Conservation (phyloP, 92 coral and sea anemone genomes). For the Phenganax marumi region DNA sequence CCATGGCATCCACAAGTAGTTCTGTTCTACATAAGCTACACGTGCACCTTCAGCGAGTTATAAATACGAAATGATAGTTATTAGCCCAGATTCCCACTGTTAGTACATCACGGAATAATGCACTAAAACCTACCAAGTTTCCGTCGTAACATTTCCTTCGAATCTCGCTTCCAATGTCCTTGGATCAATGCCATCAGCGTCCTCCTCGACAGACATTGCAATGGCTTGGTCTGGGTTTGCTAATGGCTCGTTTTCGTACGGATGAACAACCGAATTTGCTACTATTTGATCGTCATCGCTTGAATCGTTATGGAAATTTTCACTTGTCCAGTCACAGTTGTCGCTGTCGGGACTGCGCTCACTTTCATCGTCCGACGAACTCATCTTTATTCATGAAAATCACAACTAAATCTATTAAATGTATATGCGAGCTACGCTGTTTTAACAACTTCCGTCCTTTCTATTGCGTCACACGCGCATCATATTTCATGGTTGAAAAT, state of each 20-base stretch:
- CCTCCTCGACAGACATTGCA: background rate
- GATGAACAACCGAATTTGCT: slow-evolving; percentile 1
- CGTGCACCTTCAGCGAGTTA: background rate
- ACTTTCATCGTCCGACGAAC: slow-evolving; percentile 10
- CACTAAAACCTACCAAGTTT: background rate
- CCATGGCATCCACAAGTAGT: background rate
- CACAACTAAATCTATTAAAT: background rate
- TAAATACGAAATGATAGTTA: background rate
- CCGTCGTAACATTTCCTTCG: background rate
- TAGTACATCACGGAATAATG: background rate
- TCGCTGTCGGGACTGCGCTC: slow-evolving; percentile 17
- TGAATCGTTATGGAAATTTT: slow-evolving; percentile 6
- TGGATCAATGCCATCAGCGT: slow-evolving; percentile 19
- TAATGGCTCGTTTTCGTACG: slow-evolving; percentile 6
- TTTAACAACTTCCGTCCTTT: slow-evolving; percentile 6
- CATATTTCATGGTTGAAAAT: background rate
- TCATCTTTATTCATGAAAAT: slow-evolving; percentile 29
- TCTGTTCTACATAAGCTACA: slow-evolving; percentile 4
- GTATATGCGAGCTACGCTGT: background rate
- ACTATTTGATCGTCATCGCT: background rate
- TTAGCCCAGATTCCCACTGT: background rate
- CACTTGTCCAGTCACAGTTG: background rate
- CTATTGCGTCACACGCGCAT: background rate
- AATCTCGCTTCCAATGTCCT: slow-evolving; percentile 25
- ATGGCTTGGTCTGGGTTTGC: background rate